phyloP scores from a whole-genome alignment of 2,888 invertebrate species.

The Lithophane leautieri region DNA sequence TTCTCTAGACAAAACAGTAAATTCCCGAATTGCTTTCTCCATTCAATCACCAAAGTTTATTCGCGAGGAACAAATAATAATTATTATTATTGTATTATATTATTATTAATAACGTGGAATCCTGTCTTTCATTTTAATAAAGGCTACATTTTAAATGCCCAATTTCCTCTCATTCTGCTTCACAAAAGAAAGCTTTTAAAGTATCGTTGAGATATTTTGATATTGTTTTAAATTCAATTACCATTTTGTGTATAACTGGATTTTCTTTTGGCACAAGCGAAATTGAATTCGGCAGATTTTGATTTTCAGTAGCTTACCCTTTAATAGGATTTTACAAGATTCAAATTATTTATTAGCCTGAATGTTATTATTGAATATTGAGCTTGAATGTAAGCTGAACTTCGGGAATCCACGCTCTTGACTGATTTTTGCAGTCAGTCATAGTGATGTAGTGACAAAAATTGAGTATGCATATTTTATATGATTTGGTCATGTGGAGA shows the following conservation, averaged over 20 bases:
- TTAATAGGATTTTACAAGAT: constrained; percentile 10
- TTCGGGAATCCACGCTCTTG: not conserved
- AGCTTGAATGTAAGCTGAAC: not conserved
- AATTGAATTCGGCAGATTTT: constrained; percentile 48
- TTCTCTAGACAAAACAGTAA: constrained; percentile 35
- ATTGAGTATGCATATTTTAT: not conserved
- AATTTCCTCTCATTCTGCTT: constrained; percentile 70
- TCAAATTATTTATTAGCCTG: constrained; percentile 10
- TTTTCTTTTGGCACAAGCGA: constrained; percentile 38
- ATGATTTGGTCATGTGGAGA: not conserved
- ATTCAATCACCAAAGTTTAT: constrained; percentile 53
- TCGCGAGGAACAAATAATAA: constrained; percentile 59
- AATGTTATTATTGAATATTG: not conserved
- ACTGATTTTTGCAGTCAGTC: not conserved
- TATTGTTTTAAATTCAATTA: constrained; percentile 69
- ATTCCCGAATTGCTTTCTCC: constrained; percentile 45
- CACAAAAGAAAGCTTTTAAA: constrained; percentile 69
- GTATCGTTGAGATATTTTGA: constrained; percentile 65
- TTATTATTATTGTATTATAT: no score
- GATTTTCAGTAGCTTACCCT: constrained; percentile 37
- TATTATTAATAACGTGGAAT: constrained; percentile 50
- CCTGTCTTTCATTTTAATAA: constrained; percentile 61
- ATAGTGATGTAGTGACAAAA: not conserved
- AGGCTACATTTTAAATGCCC: constrained; percentile 71
- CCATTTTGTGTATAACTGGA: constrained; percentile 44